Conservation (phyloP, 64 coral and sea anemone species). For the Actinia tenebrosa region DNA sequence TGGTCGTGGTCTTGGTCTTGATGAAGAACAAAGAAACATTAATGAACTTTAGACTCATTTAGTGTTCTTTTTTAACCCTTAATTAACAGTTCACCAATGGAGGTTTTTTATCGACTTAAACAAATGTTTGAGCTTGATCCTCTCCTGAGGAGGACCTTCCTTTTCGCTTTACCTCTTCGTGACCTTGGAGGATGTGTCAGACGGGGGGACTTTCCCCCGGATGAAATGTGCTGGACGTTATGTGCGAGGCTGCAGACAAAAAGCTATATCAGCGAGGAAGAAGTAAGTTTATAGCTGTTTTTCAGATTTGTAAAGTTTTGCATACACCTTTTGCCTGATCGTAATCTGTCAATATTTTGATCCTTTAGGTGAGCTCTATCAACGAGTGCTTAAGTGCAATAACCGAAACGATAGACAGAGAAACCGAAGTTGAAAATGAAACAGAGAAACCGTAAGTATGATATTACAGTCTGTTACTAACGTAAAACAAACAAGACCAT, state of each 20-base stretch:
- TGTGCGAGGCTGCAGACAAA: not conserved
- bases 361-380: not conserved
- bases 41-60: too few species aligned
- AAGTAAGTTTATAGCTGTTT: not conserved
- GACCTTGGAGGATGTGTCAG: slow-evolving; percentile 9
- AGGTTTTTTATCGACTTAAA: not conserved
- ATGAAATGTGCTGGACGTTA: slow-evolving; percentile 36
- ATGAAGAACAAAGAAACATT: too few species aligned
- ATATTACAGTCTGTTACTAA: too few species aligned
- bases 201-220: not conserved
- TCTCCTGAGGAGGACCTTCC: slow-evolving; percentile 31
- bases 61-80: not conserved
- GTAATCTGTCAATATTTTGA: not conserved
- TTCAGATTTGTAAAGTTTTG: too few species aligned
- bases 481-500: too few species aligned
- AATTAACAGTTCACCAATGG: not conserved
- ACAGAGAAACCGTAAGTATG: not conserved
- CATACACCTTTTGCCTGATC: not conserved
- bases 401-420: not conserved
- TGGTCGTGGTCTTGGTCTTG: too few species aligned
- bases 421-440: not conserved
- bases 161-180: slow-evolving; percentile 22
- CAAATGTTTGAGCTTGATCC: slow-evolving; percentile 41
- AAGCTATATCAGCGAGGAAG: not conserved
- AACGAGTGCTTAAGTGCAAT: not conserved